A percentile compares a stretch with the other conserved stretches of the same genome.
phyloP scores from a whole-genome alignment of 2,113 vertebrate genomes.

The Sakesphorus luctuosus region DNA sequence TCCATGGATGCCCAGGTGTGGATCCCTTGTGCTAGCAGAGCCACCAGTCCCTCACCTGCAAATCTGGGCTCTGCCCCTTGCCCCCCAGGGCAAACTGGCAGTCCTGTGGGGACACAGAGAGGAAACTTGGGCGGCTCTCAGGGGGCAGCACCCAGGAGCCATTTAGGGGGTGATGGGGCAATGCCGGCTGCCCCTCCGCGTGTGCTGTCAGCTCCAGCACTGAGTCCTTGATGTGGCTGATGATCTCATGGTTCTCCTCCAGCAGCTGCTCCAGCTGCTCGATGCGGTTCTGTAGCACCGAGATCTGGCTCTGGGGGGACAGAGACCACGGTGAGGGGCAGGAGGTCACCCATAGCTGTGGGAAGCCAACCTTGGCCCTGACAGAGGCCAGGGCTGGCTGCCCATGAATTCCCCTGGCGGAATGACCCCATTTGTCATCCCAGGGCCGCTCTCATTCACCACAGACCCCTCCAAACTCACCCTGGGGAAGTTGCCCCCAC shows the following conservation, averaged over 20 bases:
- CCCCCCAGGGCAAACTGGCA: constrained; percentile 87
- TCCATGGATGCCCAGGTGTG: fast-evolving
- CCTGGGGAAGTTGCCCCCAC: constrained; percentile 92
- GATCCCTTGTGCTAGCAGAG: fast-evolving
- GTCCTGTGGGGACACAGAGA: constrained; percentile 88
- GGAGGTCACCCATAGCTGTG: neutral
- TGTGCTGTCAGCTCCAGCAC: constrained; percentile 97
- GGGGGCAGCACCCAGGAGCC: constrained; percentile 91
- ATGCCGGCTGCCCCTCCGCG: constrained; percentile 69
- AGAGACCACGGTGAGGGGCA: fast-evolving
- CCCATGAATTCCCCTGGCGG: neutral
- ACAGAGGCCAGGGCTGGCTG: neutral
- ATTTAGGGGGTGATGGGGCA: constrained; percentile 75
- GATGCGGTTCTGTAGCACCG: constrained; percentile 96
- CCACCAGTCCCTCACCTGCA: constrained; percentile 82
- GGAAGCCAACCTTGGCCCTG: neutral
- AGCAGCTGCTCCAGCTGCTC: constrained; percentile 98
- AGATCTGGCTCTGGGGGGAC: constrained; percentile 90
- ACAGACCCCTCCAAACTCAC: constrained; percentile 66
- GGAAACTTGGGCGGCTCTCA: constrained; percentile 87
- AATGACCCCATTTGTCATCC: neutral
- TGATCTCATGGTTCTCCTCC: constrained; percentile 98
- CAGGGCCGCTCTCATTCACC: neutral
- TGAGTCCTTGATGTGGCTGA: constrained; percentile 98
- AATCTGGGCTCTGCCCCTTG: constrained; percentile 78